These are phyloP conservation scores for Nixonia krombeini DNA, from an alignment of 1,140 invertebrate species.

Conservation along the genomic window DNA sequence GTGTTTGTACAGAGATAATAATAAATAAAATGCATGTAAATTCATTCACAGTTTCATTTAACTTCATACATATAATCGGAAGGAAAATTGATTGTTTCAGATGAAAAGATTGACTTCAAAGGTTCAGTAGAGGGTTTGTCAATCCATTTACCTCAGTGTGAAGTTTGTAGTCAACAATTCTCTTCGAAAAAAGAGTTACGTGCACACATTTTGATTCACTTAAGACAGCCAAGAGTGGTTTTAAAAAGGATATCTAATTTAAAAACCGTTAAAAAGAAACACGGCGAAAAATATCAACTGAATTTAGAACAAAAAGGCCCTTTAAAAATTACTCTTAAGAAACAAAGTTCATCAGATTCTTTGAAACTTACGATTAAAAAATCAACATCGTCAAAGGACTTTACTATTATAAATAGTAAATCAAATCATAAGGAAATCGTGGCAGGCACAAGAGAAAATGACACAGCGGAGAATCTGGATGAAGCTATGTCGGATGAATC, in stretches of 20 bases:
- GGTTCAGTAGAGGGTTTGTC: conserved; percentile 39
- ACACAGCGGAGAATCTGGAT: conserved; percentile 52
- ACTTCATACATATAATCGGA: no score
- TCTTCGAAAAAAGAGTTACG: conserved; percentile 60
- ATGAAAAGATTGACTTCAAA: conserved; percentile 38
- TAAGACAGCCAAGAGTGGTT: conserved; percentile 62
- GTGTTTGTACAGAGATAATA: no score
- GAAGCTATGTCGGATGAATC: conserved; percentile 55
- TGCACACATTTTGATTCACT: conserved; percentile 57
- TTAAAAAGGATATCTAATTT: conserved; percentile 58
- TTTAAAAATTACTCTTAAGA: conserved; percentile 64
- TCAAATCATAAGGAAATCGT: conserved; percentile 53
- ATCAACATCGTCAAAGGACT: conserved; percentile 61
- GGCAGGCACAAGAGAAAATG: conserved; percentile 63
- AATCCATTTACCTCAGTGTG: conserved; percentile 51
- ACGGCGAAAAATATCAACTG: conserved; percentile 58
- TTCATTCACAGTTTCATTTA: not conserved
- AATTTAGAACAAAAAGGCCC: conserved; percentile 56
- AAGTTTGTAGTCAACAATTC: conserved; percentile 63
- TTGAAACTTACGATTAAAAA: conserved; percentile 65
- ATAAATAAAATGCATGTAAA: no score
- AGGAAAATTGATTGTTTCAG: no score
- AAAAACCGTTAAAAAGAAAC: conserved; percentile 53
- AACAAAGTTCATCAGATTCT: conserved; percentile 53
- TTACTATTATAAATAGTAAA: conserved; percentile 64